These are phyloP conservation scores for Camponotus vicinus DNA, from an alignment of 1,140 invertebrate genomes.

Conservation along the genomic window DNA sequence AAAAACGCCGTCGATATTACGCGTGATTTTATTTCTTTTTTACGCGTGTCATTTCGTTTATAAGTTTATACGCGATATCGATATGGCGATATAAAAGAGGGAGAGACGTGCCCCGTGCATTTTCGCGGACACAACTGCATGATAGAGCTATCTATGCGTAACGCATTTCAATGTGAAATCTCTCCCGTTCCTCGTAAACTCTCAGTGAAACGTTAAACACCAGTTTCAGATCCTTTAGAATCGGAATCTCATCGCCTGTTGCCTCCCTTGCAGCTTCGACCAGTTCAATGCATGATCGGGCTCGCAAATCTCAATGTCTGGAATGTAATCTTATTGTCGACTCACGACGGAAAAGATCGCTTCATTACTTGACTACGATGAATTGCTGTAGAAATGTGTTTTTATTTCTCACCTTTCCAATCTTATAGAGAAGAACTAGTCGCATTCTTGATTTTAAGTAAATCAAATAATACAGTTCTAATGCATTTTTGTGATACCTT, in stretches of 20 bases:
- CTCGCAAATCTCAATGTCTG: constrained; percentile 18
- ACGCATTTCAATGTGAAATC: constrained; percentile 9
- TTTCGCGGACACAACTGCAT: neutral
- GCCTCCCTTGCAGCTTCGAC: neutral
- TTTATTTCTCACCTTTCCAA: neutral
- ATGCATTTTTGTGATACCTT: constrained; percentile 1
- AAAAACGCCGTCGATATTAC: neutral
- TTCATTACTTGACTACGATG: neutral
- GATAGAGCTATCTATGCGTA: neutral
- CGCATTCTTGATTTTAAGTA: neutral
- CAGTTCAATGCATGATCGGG: neutral
- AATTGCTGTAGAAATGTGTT: neutral
- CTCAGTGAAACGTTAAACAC: constrained; percentile 27
- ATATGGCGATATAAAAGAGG: neutral
- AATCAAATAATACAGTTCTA: constrained; percentile 19
- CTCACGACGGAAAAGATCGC: neutral
- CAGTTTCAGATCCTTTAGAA: constrained; percentile 16
- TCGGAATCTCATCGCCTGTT: constrained; percentile 14
- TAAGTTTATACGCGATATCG: neutral
- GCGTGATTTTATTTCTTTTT: neutral
- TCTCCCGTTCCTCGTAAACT: constrained; percentile 14
- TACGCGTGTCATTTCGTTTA: neutral
- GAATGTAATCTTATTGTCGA: constrained; percentile 22
- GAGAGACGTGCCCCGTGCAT: neutral
- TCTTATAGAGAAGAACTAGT: neutral